These are phyloP conservation scores for Heliconius charithonia DNA, from an alignment of 2,888 invertebrate genomes.

Conservation along the genomic window DNA sequence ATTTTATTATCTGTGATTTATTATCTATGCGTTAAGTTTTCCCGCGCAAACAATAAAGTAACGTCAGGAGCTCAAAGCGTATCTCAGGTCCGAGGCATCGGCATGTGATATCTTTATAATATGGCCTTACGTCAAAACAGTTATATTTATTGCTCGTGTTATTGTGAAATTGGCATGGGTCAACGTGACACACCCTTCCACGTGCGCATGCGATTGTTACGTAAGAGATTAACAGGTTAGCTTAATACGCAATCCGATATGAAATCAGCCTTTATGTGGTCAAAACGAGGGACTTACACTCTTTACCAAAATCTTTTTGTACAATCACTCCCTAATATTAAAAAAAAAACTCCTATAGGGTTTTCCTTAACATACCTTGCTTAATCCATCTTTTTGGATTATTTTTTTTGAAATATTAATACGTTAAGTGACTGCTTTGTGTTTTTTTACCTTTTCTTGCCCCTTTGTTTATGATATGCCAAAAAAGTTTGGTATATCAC, in stretches of 20 bases:
- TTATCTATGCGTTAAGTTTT: conserved; percentile 7
- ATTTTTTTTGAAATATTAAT: too few relatives aligned
- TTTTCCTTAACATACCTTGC: too few relatives aligned
- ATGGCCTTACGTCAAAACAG: conserved; percentile 50
- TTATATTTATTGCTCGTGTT: conserved; percentile 32
- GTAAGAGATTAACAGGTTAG: conserved; percentile 14
- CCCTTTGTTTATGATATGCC: too few relatives aligned
- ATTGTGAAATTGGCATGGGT: conserved; percentile 28
- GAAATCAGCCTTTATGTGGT: neutral
- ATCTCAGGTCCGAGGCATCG: conserved; percentile 44
- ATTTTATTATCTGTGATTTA: conserved; percentile 4
- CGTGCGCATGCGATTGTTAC: conserved; percentile 41
- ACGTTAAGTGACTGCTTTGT: too few relatives aligned
- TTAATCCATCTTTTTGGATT: too few relatives aligned
- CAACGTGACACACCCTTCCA: conserved; percentile 56
- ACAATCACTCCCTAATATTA: too few relatives aligned
- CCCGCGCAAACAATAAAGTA: conserved; percentile 20
- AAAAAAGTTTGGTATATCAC: too few relatives aligned
- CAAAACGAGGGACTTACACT: neutral
- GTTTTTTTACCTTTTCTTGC: too few relatives aligned
- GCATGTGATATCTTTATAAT: conserved; percentile 31
- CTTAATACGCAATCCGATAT: neutral
- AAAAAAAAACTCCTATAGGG: too few relatives aligned
- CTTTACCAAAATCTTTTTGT: neutral
- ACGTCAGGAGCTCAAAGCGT: conserved; percentile 48